Evolutionary conservation across 2,797 vertebrate species (phyloP).

Genomic region (Brotogeris chrysoptera): DNA sequence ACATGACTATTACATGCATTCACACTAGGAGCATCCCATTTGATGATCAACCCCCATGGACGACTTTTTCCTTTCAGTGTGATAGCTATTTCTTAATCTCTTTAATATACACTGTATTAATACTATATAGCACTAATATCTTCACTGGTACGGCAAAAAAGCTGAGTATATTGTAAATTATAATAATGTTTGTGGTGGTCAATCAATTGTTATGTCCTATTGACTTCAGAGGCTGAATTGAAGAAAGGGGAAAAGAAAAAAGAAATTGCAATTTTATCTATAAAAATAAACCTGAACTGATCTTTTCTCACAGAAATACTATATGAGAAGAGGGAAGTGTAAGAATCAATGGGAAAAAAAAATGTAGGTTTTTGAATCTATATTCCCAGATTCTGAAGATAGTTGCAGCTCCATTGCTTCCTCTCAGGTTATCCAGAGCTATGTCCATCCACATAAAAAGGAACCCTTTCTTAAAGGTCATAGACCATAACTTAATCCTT

Average conservation of each 20-base stretch:
- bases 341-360: neutral
- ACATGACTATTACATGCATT: neutral
- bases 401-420: neutral
- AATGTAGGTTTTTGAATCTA: neutral
- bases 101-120: neutral
- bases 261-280: neutral
- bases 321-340: neutral
- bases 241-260: neutral
- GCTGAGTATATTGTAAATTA: neutral
- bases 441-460: neutral
- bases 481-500: neutral
- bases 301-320: neutral
- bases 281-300: neutral
- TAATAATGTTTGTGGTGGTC: neutral
- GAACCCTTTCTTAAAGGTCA: constrained; percentile 11
- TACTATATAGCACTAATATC: neutral
- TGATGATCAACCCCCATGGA: neutral
- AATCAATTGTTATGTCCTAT: neutral
- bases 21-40: neutral
- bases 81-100: neutral
- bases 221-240: neutral
- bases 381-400: neutral
- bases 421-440: neutral
- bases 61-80: neutral
- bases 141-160: neutral